These are phyloP conservation scores for Coelinius sp. DNA, from an alignment of 2,888 invertebrate genomes.

Conservation along the genomic window DNA sequence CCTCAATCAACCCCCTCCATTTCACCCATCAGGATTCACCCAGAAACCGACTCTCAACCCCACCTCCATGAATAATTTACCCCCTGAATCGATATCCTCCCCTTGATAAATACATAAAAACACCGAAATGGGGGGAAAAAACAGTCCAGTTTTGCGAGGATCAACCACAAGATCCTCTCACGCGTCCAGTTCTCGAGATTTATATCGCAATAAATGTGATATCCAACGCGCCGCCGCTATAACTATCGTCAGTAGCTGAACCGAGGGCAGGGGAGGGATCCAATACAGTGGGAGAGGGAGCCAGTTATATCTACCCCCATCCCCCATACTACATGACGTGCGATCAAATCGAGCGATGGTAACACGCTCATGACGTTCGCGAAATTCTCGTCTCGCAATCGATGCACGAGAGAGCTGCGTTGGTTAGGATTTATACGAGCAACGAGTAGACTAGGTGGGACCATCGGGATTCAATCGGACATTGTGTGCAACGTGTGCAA, in stretches of 20 bases:
- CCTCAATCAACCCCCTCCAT: no score
- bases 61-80: not conserved
- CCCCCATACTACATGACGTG: not conserved
- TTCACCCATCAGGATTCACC: no score
- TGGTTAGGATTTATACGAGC: constrained; percentile 33
- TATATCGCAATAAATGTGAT: constrained; percentile 38
- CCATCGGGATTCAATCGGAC: constrained; percentile 46
- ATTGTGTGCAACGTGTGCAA: constrained; percentile 41
- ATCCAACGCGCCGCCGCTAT: constrained; percentile 14
- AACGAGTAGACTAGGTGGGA: constrained; percentile 36
- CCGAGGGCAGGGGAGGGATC: not conserved
- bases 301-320: constrained; percentile 3
- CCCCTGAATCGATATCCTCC: not conserved
- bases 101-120: not conserved
- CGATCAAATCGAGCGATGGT: constrained; percentile 44
- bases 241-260: not conserved
- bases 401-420: constrained; percentile 16
- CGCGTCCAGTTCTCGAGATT: constrained; percentile 33
- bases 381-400: constrained; percentile 45
- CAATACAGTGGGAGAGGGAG: not conserved
- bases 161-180: constrained; percentile 4
- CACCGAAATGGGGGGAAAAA: not conserved
- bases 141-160: not conserved
- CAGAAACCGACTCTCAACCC: no score
- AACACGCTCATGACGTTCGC: constrained; percentile 43